Evolutionary conservation across 1,140 invertebrate genomes (phyloP), one percentile per base, ranked within the genome.

Genomic region (Melipona quadrifasciata): DNA sequence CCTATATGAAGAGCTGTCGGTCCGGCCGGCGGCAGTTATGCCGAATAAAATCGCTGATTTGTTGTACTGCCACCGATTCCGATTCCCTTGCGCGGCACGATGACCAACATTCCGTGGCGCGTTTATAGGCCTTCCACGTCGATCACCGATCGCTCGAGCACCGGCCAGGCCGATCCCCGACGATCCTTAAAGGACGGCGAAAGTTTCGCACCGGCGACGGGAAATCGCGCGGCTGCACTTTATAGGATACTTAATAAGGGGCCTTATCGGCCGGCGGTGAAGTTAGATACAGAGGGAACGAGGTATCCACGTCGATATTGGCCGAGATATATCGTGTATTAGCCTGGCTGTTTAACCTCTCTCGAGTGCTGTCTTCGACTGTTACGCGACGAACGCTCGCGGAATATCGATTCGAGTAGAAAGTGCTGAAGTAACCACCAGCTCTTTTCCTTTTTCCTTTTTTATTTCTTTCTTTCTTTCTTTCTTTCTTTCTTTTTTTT

Each of bases 31-130:
- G 80, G 88, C 91, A 88, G 90, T 91, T 92, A 92, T 90, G 91
- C 89, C 87, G 89, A 93, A 93, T 93, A 93, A 93, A 93, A 93
- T 93, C 89, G 89, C 87, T 93, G 92, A 93, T 93, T 93, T 93
- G 91, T 90, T 92, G 88, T 90, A 93, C 86, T 92, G 90, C 91
- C 91, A 93, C 91, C 90, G 92, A 93, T 93, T 92, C 89, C 89
- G 89, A 91, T 92, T 91, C 87, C 87, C 77, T 70, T 75, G 86
- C 73, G 76, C 86, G 85, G 82, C 89, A 86, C 73, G 87, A 86
- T 89, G 87, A 86, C 87, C 87, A 86, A 90, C 87, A 89, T 90
- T 90, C 88, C 85, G 75, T 75, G 79, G 70, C 79, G 82, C 88
- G 81, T 90, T 90, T 89, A 90, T 87, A 75, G 85, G 70, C 72